These are phyloP conservation scores for Brachyistius frenatus DNA, from an alignment of 2,113 vertebrate species.

Conservation along the genomic window DNA sequence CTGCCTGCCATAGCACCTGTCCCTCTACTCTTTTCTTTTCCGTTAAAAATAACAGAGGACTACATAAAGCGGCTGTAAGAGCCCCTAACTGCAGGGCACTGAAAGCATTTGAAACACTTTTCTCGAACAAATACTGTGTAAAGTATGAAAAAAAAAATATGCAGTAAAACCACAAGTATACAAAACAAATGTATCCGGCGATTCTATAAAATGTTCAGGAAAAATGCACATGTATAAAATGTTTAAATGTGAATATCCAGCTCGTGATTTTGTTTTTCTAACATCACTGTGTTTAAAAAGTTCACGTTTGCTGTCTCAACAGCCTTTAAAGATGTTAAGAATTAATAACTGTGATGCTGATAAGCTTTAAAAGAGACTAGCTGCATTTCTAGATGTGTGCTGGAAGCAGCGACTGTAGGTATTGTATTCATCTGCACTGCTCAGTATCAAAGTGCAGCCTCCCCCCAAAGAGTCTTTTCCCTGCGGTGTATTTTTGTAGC, in stretches of 20 bases:
- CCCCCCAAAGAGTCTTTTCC: conserved; percentile 19
- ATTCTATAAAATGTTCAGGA: not conserved
- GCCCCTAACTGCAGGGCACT: conserved; percentile 27
- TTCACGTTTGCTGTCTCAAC: not conserved
- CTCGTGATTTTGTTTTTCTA: conserved; percentile 12
- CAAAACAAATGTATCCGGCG: not conserved
- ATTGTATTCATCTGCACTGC: conserved; percentile 48
- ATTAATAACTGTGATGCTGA: conserved; percentile 20
- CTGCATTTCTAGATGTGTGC: conserved; percentile 19
- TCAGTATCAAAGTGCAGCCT: conserved; percentile 53
- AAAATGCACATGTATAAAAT: not conserved
- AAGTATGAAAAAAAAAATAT: not conserved
- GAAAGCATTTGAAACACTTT: conserved; percentile 14
- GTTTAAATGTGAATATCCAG: not conserved
- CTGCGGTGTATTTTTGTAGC: conserved; percentile 46
- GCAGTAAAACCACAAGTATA: not conserved
- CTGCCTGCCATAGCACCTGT: conserved; percentile 73
- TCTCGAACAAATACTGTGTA: not conserved
- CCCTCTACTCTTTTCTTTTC: conserved; percentile 50
- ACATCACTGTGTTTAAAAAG: not conserved
- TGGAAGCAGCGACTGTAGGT: conserved; percentile 24
- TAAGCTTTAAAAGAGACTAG: conserved; percentile 34
- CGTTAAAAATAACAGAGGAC: conserved; percentile 79
- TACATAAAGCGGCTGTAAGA: conserved; percentile 22
- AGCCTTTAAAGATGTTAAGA: conserved; percentile 4